Evolutionary conservation across 2,797 vertebrate species (phyloP).

Genomic region (Xiphorhynchus erythropygius): DNA sequence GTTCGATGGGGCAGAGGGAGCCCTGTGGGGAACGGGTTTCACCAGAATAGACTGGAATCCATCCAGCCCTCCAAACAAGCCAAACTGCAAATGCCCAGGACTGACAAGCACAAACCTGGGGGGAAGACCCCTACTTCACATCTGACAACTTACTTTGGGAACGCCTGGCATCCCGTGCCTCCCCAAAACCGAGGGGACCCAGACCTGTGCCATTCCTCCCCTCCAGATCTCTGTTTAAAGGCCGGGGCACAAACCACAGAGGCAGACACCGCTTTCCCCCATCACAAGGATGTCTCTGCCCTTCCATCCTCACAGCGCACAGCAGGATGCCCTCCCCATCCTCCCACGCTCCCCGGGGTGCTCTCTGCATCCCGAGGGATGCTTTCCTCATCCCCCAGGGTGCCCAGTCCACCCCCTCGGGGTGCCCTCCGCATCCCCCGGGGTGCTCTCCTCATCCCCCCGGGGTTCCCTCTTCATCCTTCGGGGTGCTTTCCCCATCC

Average conservation of each 20-base stretch:
- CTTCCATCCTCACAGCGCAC: not conserved
- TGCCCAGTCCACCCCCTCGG: too few relatives aligned
- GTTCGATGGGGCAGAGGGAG: not conserved
- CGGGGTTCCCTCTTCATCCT: too few relatives aligned
- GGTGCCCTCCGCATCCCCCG: too few relatives aligned
- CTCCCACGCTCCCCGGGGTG: not conserved
- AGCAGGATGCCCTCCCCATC: not conserved
- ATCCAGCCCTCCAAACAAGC: not conserved
- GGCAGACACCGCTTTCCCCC: not conserved
- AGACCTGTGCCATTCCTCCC: too few relatives aligned
- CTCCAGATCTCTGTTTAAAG: accelerated
- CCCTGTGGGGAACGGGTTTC: not conserved
- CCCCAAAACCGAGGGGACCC: accelerated
- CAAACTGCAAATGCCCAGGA: not conserved
- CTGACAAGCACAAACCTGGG: not conserved
- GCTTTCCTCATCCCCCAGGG: too few relatives aligned
- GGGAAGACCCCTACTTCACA: not conserved
- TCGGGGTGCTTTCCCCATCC: too few relatives aligned
- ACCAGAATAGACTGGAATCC: not conserved
- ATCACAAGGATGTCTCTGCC: accelerated
- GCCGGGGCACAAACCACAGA: not conserved
- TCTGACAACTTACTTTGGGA: not conserved
- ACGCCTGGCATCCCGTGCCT: accelerated
- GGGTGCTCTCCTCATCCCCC: too few relatives aligned
- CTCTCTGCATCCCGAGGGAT: not conserved